Conservation (phyloP, 2,797 vertebrate genomes). For the Mastacembelus armatus region DNA sequence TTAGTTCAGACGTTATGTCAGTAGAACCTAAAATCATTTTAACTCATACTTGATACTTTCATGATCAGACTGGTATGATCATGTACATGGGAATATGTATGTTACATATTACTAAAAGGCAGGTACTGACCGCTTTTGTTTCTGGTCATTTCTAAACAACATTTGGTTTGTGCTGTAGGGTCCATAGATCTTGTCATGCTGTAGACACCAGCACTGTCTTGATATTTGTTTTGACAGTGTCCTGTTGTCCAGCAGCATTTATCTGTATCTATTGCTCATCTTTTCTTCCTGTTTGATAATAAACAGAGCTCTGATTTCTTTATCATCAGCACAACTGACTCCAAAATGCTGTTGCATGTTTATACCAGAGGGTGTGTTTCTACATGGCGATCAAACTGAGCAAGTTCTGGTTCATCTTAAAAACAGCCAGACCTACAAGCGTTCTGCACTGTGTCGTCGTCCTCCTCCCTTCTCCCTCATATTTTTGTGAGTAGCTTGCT, state of each 20-base stretch:
- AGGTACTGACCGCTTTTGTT: no score
- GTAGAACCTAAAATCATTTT: not conserved
- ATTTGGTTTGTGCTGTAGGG: constrained; percentile 27
- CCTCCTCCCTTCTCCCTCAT: not conserved
- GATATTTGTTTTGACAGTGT: constrained; percentile 59
- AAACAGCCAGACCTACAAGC: constrained; percentile 35
- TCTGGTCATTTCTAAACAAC: constrained; percentile 26
- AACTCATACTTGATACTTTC: not conserved
- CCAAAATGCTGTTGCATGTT: constrained; percentile 30
- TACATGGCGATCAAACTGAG: constrained; percentile 14
- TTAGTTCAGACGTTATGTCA: not conserved
- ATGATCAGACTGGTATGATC: not conserved
- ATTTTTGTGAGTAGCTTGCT: constrained; percentile 12
- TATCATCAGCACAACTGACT: constrained; percentile 36
- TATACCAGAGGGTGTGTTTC: constrained; percentile 35
- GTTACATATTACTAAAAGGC: not conserved
- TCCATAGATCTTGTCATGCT: constrained; percentile 45
- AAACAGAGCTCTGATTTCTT: constrained; percentile 48
- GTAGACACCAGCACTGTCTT: constrained; percentile 27
- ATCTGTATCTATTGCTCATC: constrained; percentile 65
- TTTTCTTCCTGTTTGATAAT: constrained; percentile 52
- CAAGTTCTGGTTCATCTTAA: constrained; percentile 37
- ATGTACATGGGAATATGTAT: not conserved
- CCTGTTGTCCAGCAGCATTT: constrained; percentile 58
- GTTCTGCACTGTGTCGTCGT: constrained; percentile 43